A percentile compares a stretch with the other conserved stretches of the same genome.
phyloP scores from a whole-genome alignment of 2,113 vertebrate species.

The Cardinalis cardinalis region DNA sequence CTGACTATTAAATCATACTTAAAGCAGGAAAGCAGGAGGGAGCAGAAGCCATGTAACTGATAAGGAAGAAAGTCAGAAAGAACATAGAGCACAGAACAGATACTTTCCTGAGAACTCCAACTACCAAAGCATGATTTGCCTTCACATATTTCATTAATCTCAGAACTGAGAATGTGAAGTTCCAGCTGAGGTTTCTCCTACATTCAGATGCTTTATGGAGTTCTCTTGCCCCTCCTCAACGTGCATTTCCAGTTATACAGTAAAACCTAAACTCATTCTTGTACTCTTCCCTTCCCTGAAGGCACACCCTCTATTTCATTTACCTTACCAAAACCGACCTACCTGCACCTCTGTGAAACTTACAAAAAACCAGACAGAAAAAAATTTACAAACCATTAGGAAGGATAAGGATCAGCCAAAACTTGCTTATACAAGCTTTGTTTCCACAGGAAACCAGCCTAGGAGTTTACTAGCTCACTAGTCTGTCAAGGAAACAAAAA shows the following conservation, averaged over 20 bases:
- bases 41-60: neutral
- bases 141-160: neutral
- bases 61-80: neutral
- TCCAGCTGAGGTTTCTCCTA: neutral
- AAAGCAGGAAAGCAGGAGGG: constrained; percentile 6
- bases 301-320: neutral
- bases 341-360: neutral
- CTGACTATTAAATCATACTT: constrained; percentile 10
- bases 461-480: neutral
- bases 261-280: neutral
- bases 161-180: neutral
- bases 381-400: neutral
- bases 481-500: neutral
- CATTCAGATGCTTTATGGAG: neutral
- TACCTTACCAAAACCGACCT: neutral
- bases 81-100: neutral
- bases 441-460: neutral
- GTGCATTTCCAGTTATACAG: neutral
- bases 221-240: neutral
- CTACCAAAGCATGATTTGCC: neutral
- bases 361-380: neutral
- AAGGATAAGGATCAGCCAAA: neutral
- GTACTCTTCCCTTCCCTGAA: neutral
- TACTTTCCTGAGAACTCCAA: neutral
- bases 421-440: neutral